phyloP scores from a whole-genome alignment of 2,888 invertebrate genomes.

The Papilio elwesi region DNA sequence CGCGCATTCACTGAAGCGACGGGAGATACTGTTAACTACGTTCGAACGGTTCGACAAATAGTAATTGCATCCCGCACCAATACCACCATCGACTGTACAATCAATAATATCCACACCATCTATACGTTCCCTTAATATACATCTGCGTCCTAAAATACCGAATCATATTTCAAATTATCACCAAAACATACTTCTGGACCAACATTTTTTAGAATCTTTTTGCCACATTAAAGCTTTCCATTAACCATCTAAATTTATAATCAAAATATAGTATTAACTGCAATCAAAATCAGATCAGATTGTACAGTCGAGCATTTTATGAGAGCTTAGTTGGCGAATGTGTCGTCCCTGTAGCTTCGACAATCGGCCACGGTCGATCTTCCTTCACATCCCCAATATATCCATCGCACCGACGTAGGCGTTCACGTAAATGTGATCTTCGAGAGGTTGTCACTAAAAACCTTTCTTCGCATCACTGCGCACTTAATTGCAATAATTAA shows the following conservation, averaged over 20 bases:
- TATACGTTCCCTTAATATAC: background rate
- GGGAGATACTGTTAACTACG: conserved; percentile 94
- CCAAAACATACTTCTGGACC: background rate
- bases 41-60: conserved; percentile 90
- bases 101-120: conserved; percentile 42
- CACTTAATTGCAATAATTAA: conserved; percentile 57
- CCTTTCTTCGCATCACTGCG: conserved; percentile 59
- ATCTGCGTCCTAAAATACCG: background rate
- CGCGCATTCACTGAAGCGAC: conserved; percentile 95
- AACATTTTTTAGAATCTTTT: background rate
- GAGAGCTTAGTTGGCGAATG: conserved; percentile 80
- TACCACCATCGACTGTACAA: conserved; percentile 75
- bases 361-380: conserved; percentile 68
- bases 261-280: too few relatives aligned
- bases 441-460: conserved; percentile 59
- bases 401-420: conserved; percentile 71
- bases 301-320: conserved; percentile 75
- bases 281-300: conserved; percentile 44
- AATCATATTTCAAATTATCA: background rate
- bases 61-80: conserved; percentile 72
- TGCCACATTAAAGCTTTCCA: too few relatives aligned
- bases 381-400: conserved; percentile 63
- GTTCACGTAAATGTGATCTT: conserved; percentile 74
- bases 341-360: conserved; percentile 79
- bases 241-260: too few relatives aligned